Evolutionary conservation across 2,797 vertebrate species (phyloP).

Genomic region (Danio choprae): DNA sequence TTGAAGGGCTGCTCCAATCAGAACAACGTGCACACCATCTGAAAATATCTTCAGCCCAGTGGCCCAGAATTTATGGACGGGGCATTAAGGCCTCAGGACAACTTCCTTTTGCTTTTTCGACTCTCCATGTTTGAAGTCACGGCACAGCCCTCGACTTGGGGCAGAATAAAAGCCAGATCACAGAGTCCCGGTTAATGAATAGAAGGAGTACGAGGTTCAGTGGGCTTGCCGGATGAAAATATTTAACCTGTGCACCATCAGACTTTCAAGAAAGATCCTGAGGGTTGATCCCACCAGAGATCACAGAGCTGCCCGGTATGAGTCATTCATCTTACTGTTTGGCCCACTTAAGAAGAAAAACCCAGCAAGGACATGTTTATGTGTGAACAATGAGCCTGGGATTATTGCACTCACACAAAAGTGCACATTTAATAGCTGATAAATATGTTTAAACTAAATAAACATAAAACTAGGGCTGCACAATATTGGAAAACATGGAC

Average conservation of each 20-base stretch:
- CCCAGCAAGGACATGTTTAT: slow-evolving; percentile 46
- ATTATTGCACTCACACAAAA: slow-evolving; percentile 21
- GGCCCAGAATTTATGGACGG: slow-evolving; percentile 42
- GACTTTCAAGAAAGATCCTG: not conserved
- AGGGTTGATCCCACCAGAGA: slow-evolving; percentile 22
- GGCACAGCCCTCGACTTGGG: slow-evolving; percentile 41
- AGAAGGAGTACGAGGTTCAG: slow-evolving; percentile 25
- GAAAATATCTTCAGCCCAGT: slow-evolving; percentile 30
- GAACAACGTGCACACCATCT: slow-evolving; percentile 6
- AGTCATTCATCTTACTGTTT: slow-evolving; percentile 35
- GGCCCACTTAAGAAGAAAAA: not conserved
- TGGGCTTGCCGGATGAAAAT: slow-evolving; percentile 28
- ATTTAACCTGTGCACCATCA: slow-evolving; percentile 30
- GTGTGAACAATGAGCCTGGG: slow-evolving; percentile 31
- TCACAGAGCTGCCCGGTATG: slow-evolving; percentile 11
- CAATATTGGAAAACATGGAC: too few relatives aligned
- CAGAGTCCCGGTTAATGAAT: slow-evolving; percentile 47
- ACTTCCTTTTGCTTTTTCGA: slow-evolving; percentile 48
- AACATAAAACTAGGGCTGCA: not conserved
- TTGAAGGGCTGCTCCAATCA: not conserved
- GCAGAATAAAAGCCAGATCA: slow-evolving; percentile 50
- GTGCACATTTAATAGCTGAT: slow-evolving; percentile 7
- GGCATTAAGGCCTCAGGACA: slow-evolving; percentile 53
- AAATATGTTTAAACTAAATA: not conserved
- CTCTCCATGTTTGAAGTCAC: slow-evolving; percentile 51